A percentile compares a stretch with the other conserved stretches of the same genome.
Evolutionary conservation across 2,797 vertebrate species (phyloP).

Genomic region (Cossypha niveicapilla): DNA sequence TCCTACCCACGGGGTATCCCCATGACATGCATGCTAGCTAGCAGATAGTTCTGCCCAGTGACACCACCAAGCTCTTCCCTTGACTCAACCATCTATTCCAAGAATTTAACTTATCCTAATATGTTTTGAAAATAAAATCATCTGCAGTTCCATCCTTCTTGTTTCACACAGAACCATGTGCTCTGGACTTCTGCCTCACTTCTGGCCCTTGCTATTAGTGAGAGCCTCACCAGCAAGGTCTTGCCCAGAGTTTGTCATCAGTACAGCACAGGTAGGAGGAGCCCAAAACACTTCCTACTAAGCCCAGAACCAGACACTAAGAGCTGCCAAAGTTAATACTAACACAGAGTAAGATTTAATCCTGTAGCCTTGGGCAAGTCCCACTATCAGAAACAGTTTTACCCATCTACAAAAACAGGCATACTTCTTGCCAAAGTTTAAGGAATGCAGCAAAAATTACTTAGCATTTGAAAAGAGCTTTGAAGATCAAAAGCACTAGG

Average conservation of each 20-base stretch:
- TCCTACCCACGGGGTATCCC: background rate
- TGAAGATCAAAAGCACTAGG: slow-evolving; percentile 26
- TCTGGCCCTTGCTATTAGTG: background rate
- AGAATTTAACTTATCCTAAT: rapidly evolving
- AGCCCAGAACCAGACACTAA: background rate
- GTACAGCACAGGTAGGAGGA: background rate
- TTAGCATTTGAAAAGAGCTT: slow-evolving; percentile 44
- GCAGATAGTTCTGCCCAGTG: background rate
- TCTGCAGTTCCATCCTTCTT: background rate
- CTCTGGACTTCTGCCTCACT: background rate
- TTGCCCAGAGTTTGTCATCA: background rate
- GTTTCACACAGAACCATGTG: background rate
- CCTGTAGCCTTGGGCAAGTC: background rate
- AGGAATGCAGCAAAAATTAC: slow-evolving; percentile 28
- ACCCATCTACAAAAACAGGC: background rate
- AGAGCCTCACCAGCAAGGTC: background rate
- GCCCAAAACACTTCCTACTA: background rate
- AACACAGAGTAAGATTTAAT: background rate
- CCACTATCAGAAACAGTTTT: background rate
- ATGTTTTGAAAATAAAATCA: background rate
- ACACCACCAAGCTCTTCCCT: background rate
- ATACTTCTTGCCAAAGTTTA: background rate
- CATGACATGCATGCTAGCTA: rapidly evolving
- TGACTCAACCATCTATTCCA: background rate
- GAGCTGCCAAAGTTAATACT: background rate